Percentiles rank a stretch among this genome's conserved stretches.
Conservation (phyloP, 2,797 vertebrate species). For the Halcyon smyrnensis region DNA sequence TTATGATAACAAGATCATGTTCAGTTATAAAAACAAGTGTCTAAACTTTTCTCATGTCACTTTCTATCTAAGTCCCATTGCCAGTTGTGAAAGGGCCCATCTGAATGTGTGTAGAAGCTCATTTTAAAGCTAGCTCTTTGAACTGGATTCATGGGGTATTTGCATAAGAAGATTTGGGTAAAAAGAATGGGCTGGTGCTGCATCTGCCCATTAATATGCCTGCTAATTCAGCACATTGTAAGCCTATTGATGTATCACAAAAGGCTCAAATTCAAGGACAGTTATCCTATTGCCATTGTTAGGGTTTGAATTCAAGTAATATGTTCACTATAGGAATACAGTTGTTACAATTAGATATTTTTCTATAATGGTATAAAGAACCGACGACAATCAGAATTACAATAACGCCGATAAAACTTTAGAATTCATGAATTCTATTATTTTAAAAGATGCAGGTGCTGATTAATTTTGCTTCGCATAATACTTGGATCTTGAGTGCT, state of each 20-base stretch:
- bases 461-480: constrained; percentile 61
- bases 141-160: constrained; percentile 99
- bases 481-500: neutral
- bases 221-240: constrained; percentile 99
- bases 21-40: constrained; percentile 96
- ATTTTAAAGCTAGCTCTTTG: constrained; percentile 96
- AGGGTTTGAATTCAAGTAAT: constrained; percentile 91
- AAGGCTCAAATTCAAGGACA: constrained; percentile 92
- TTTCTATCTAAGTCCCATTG: constrained; percentile 88
- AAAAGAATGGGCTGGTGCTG: constrained; percentile 92
- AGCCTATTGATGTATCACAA: constrained; percentile 99
- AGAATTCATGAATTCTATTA: constrained; percentile 64
- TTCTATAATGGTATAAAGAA: constrained; percentile 82
- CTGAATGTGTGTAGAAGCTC: constrained; percentile 82
- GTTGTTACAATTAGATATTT: constrained; percentile 99
- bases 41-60: constrained; percentile 99
- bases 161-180: constrained; percentile 99
- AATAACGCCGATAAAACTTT: constrained; percentile 57
- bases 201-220: constrained; percentile 99
- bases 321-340: constrained; percentile 87
- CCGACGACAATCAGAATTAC: constrained; percentile 72
- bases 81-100: constrained; percentile 77
- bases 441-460: constrained; percentile 72
- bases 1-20: constrained; percentile 99
- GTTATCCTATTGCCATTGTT: constrained; percentile 98